These are phyloP conservation scores for Aphidius colemani DNA, from an alignment of 2,888 invertebrate species.

Conservation along the genomic window DNA sequence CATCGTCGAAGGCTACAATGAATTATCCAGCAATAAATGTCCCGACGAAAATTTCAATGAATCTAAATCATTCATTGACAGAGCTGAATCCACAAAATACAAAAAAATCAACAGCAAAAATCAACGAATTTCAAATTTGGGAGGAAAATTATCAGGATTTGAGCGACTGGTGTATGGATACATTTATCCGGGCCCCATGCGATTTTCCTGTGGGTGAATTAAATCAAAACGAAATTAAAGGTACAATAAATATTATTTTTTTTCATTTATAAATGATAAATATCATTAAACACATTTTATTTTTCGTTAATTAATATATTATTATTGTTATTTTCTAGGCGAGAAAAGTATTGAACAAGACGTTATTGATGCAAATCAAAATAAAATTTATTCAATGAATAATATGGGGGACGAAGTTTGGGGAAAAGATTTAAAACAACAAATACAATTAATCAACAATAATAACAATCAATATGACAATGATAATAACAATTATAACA, in stretches of 20 bases:
- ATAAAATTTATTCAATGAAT: slow-evolving; percentile 11
- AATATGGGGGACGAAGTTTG: slow-evolving; percentile 22
- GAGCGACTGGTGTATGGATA: slow-evolving; percentile 64
- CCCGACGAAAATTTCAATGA: slow-evolving; percentile 46
- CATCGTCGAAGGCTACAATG: slow-evolving; percentile 35
- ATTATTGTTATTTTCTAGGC: no score
- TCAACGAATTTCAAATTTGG: slow-evolving; percentile 43
- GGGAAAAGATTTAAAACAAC: slow-evolving; percentile 28
- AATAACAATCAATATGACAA: slow-evolving; percentile 9
- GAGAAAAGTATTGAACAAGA: slow-evolving; percentile 28
- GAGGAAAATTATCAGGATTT: slow-evolving; percentile 75
- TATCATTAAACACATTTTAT: no score
- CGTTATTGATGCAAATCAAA: slow-evolving; percentile 17
- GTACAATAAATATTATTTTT: no score
- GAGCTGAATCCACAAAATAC: slow-evolving; percentile 29
- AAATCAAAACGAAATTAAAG: slow-evolving; percentile 36
- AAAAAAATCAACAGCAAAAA: slow-evolving; percentile 16
- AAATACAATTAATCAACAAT: slow-evolving; percentile 13
- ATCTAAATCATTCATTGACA: slow-evolving; percentile 45
- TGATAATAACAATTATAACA: slow-evolving; percentile 20
- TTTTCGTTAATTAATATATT: no score
- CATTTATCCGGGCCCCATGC: slow-evolving; percentile 48
- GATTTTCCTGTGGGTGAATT: slow-evolving; percentile 58
- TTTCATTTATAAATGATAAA: no score
- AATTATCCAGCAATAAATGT: slow-evolving; percentile 36